Evolutionary conservation across 2,888 invertebrate genomes (phyloP).

Genomic region (Flabesymbios commensalis): DNA sequence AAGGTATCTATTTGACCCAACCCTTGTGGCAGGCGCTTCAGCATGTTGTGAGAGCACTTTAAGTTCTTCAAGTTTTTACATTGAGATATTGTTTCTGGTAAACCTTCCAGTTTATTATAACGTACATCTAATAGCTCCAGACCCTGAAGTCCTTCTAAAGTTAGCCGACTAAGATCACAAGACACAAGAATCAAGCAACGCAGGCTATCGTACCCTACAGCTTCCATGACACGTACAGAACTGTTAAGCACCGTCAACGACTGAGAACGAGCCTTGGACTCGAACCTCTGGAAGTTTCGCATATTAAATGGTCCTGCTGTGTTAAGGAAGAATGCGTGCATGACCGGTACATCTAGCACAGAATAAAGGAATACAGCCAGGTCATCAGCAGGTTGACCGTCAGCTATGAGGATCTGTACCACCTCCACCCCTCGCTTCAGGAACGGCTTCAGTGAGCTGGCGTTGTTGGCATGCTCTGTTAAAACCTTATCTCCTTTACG

Average conservation of each 20-base stretch:
- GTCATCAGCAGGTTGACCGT: constrained; percentile 27
- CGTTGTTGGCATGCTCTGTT: background rate
- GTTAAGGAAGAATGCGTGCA: constrained; percentile 28
- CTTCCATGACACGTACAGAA: constrained; percentile 18
- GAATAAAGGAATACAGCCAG: constrained; percentile 32
- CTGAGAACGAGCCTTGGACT: constrained; percentile 17
- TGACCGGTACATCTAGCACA: constrained; percentile 26
- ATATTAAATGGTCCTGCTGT: constrained; percentile 23
- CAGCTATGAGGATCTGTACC: constrained; percentile 22
- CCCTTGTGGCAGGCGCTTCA: constrained; percentile 24
- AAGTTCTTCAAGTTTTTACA: constrained; percentile 25
- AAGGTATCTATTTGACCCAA: constrained; percentile 19
- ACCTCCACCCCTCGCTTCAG: constrained; percentile 15
- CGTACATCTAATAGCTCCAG: constrained; percentile 31
- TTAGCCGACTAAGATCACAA: constrained; percentile 18
- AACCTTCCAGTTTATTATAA: constrained; percentile 23
- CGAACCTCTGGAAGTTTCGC: constrained; percentile 31
- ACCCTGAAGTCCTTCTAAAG: constrained; percentile 15
- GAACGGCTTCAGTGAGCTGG: constrained; percentile 16
- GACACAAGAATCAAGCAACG: constrained; percentile 28
- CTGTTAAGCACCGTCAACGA: constrained; percentile 30
- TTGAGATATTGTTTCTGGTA: constrained; percentile 20
- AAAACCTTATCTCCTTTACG: background rate
- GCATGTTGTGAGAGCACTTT: constrained; percentile 21
- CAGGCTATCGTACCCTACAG: constrained; percentile 16